A percentile compares a stretch with the other conserved stretches of the same genome.
Conservation (phyloP, 2,888 invertebrate species). For the Xestobium rufovillosum region DNA sequence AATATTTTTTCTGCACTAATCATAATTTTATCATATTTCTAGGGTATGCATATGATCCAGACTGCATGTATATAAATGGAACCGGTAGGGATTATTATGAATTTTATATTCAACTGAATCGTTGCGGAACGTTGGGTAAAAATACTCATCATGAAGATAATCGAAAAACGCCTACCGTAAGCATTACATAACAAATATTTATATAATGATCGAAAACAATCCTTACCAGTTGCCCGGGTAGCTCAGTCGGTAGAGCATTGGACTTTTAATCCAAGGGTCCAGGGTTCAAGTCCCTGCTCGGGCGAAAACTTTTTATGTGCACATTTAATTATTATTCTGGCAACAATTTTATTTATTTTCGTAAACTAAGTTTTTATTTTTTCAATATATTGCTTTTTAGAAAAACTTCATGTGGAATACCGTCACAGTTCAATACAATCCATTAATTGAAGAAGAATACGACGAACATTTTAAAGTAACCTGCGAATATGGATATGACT, state of each 20-base stretch:
- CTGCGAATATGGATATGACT: conserved; percentile 93
- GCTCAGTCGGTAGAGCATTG: conserved; percentile 66
- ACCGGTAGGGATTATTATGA: conserved; percentile 87
- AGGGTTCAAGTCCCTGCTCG: conserved; percentile 68
- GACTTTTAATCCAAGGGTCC: conserved; percentile 69
- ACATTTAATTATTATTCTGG: not conserved
- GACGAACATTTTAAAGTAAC: conserved; percentile 95
- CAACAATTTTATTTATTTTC: conserved; percentile 9
- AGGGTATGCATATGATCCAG: conserved; percentile 90
- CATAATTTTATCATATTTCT: too few species aligned
- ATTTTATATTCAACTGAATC: conserved; percentile 86
- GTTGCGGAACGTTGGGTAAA: conserved; percentile 85
- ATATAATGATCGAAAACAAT: not conserved
- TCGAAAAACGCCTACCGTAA: conserved; percentile 78
- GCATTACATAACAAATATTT: conserved; percentile 35
- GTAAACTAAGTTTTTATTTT: conserved; percentile 16
- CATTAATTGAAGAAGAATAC: conserved; percentile 86
- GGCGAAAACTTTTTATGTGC: conserved; percentile 42
- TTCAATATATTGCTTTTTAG: conserved; percentile 41
- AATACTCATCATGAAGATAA: conserved; percentile 80
- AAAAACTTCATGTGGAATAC: conserved; percentile 97
- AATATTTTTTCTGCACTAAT: too few species aligned
- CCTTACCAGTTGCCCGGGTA: conserved; percentile 49
- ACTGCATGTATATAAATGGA: conserved; percentile 92
- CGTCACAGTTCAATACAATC: conserved; percentile 88